These are phyloP conservation scores for Cryptotermes secundus DNA, from an alignment of 1,140 invertebrate genomes.

Conservation along the genomic window DNA sequence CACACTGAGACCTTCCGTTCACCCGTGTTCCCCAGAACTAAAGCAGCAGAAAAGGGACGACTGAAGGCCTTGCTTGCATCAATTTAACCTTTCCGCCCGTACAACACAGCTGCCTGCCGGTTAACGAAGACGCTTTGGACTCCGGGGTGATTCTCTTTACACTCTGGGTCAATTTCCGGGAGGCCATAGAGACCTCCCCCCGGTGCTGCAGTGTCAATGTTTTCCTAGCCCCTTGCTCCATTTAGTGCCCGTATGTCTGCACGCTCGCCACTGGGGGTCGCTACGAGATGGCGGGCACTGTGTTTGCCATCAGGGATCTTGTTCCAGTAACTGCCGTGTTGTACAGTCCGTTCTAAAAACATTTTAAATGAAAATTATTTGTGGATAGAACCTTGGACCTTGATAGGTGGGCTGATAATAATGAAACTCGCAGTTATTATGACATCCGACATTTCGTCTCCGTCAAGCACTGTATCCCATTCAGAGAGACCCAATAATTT, in stretches of 20 bases:
- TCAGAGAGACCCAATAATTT: no score
- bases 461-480: no score
- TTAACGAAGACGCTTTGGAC: background rate
- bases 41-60: no score
- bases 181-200: background rate
- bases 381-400: no score
- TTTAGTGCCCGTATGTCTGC: background rate
- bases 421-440: no score
- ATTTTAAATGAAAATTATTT: no score
- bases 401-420: no score
- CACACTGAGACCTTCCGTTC: no score
- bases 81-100: background rate
- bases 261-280: background rate
- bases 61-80: background rate
- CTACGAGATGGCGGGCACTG: background rate
- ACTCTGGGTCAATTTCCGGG: conserved; percentile 7
- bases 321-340: background rate
- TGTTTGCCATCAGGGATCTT: background rate
- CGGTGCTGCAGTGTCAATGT: background rate
- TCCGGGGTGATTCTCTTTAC: conserved; percentile 8
- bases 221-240: conserved; percentile 9
- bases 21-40: no score
- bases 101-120: background rate
- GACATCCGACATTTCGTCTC: no score
- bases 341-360: background rate